Evolutionary conservation across 2,113 vertebrate species (phyloP).

Genomic region (Salvelinus sp.): DNA sequence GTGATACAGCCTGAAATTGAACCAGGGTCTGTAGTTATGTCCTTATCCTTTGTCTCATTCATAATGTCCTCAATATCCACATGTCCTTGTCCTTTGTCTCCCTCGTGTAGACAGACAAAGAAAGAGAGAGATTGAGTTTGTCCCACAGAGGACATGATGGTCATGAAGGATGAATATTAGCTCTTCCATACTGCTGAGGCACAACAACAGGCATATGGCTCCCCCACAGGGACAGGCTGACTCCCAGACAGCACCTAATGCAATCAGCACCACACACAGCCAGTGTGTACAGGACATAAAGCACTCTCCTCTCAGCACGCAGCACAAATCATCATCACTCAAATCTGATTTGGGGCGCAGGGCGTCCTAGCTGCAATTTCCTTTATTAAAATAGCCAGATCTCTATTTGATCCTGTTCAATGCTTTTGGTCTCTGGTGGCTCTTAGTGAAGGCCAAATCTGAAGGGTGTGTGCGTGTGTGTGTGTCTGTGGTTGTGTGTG

Average conservation of each 20-base stretch:
- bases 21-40: neutral
- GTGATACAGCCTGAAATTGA: no score
- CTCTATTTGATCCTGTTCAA: slow-evolving; percentile 25
- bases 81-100: slow-evolving; percentile 7
- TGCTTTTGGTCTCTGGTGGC: slow-evolving; percentile 24
- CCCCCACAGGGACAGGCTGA: slow-evolving; percentile 59
- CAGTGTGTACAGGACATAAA: slow-evolving; percentile 42
- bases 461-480: neutral
- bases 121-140: slow-evolving; percentile 64
- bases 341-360: slow-evolving; percentile 62
- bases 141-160: slow-evolving; percentile 64
- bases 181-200: slow-evolving; percentile 70
- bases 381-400: slow-evolving; percentile 56
- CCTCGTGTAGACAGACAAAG: slow-evolving; percentile 54
- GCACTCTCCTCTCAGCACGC: slow-evolving; percentile 40
- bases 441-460: slow-evolving; percentile 33
- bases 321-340: slow-evolving; percentile 61
- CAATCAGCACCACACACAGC: slow-evolving; percentile 57
- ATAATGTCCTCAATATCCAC: neutral
- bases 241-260: slow-evolving; percentile 60
- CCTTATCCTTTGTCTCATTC: slow-evolving; percentile 3
- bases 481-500: neutral
- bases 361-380: slow-evolving; percentile 61
- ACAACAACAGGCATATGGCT: slow-evolving; percentile 54
- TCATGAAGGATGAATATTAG: slow-evolving; percentile 68